These are phyloP conservation scores for Halcyon senegalensis DNA, from an alignment of 2,113 vertebrate species.

Conservation along the genomic window DNA sequence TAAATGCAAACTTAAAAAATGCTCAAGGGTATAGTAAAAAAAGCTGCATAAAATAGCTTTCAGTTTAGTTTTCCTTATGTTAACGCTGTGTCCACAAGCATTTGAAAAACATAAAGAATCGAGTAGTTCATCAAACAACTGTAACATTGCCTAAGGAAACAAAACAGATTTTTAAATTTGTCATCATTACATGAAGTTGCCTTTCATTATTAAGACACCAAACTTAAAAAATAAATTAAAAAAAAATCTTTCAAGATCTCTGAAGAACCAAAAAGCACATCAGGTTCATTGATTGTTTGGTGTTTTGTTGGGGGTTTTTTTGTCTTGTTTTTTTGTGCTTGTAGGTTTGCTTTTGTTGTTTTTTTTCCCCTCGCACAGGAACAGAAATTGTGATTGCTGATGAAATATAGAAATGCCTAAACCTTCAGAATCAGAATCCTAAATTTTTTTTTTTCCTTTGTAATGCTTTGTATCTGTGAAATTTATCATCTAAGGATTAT, in stretches of 20 bases:
- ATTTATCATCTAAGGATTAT: neutral
- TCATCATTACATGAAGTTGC: neutral
- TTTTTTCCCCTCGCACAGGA: neutral
- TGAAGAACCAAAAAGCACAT: neutral
- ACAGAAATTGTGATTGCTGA: neutral
- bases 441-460: neutral
- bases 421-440: neutral
- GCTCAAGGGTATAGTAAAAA: slow-evolving; percentile 77
- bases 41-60: slow-evolving; percentile 71
- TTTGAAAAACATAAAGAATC: slow-evolving; percentile 60
- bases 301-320: neutral
- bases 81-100: slow-evolving; percentile 69
- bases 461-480: neutral
- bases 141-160: slow-evolving; percentile 37
- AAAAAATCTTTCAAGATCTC: neutral
- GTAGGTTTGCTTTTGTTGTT: no score
- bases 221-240: neutral
- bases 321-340: no score
- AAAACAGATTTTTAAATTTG: neutral
- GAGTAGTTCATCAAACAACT: slow-evolving; percentile 51
- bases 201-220: neutral
- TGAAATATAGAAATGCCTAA: neutral
- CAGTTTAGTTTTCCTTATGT: slow-evolving; percentile 71
- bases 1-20: slow-evolving; percentile 83
- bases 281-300: no score